Base-by-base conservation (phyloP, 2,797 vertebrate genomes). In the Sardinella longiceps region DNA sequence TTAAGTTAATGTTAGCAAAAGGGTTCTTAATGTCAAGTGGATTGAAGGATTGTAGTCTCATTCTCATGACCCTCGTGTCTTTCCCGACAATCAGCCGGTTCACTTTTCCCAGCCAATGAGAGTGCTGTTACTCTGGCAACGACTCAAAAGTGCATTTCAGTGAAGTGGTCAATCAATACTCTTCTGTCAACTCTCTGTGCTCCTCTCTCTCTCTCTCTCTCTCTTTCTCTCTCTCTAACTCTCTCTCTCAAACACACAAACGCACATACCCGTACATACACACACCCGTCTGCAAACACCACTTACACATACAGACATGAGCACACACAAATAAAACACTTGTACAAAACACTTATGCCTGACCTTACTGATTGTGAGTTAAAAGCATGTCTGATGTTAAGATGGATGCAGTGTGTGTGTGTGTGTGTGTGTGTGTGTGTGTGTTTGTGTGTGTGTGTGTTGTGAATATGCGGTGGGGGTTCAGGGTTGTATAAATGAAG, bases 91-190 rank as follows among this genome's bases (percentile, higher is more conserved):
- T 37, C 70, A 77, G 70, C 70, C 37, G 18, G 20, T 14, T 39
- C 33, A 11, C 70, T 25, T 23, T 1, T 25, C n/a, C n/a, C 56
- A 60, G 56, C 56, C 50, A 45, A 83, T 74, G 28, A 45, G 74
- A 91, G 89, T 92, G 89, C 91, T 89, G 87, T 89, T 87, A 86
- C 86, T 87, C 86, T 86, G 87, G 90, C 88, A 83, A 87, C 84
- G 80, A 88, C 89, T 89, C 89, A 86, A 84, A 86, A 74, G 81
- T 83, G 63, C 82, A 53, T 83, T 77, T 83, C 60, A 53, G 80
- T 82, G 45, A 90, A 92, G 88, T 91, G 90, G 90, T 91, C 92
- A 92, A 92, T 93, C 91, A 92, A 90, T 92, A 90, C 87, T 90
- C 86, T 91, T 91, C 90, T 90, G 82, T 74, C 66, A 37, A 74